Evolutionary conservation across 2,888 invertebrate genomes (phyloP).

Genomic region (Mythimna pallens): DNA sequence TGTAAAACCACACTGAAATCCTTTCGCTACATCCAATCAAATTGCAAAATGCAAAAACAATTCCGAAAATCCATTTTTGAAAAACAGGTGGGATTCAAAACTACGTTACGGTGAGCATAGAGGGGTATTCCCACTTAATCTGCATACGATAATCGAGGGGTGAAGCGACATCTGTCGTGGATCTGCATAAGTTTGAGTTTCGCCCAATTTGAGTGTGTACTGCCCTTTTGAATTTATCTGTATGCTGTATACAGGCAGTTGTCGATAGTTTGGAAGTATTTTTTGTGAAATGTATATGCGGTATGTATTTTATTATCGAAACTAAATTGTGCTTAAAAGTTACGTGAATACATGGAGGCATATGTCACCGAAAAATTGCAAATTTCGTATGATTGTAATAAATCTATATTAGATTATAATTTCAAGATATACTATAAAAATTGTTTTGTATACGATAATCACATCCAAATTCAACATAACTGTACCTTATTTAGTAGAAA

Average conservation of each 20-base stretch:
- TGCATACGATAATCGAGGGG: constrained; percentile 87
- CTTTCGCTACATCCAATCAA: constrained; percentile 11
- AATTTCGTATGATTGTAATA: too few relatives aligned
- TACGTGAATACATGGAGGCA: too few relatives aligned
- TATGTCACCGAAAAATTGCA: too few relatives aligned
- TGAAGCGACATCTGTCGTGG: constrained; percentile 85
- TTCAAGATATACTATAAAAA: too few relatives aligned
- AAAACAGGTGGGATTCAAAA: constrained; percentile 74
- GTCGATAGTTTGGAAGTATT: not conserved
- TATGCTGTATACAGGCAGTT: constrained; percentile 66
- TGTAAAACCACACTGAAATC: constrained; percentile 8
- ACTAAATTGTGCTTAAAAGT: not conserved
- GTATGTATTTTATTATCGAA: not conserved
- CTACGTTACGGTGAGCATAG: constrained; percentile 73
- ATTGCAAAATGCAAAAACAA: constrained; percentile 36
- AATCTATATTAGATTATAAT: too few relatives aligned
- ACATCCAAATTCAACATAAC: too few relatives aligned
- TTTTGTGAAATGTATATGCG: not conserved
- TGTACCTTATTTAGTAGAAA: too few relatives aligned
- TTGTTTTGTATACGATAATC: too few relatives aligned
- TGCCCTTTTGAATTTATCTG: constrained; percentile 85
- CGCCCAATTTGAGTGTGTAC: constrained; percentile 82
- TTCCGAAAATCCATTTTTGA: constrained; percentile 58
- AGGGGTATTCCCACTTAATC: constrained; percentile 81
- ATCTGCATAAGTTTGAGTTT: constrained; percentile 88